Base-by-base conservation (phyloP, 2,113 vertebrate species). In the Phrynosoma platyrhinos region DNA sequence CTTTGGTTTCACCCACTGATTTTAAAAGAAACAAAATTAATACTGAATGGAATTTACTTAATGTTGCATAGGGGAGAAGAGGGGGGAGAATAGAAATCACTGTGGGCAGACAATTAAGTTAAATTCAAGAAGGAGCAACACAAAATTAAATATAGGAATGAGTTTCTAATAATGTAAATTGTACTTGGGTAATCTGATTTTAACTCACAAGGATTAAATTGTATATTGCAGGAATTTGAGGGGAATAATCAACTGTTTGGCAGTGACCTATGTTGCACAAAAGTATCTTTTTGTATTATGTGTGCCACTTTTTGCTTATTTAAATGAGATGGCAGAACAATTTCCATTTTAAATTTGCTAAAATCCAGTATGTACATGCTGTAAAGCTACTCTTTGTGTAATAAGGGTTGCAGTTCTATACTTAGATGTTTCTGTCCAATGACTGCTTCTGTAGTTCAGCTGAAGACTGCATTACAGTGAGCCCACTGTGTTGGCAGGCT, bases 71-170 rank as follows among this genome's bases (percentile, higher is more conserved):
- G 74, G 68, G 87, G 88, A 81, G 25, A 75, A 6, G 69, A 47
- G 74, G 83, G 89, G 79, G 18, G 88, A 79, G 27, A 87, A 40
- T 0, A 89, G 69, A 92, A 93, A 93, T 92, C 16, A 14, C 53
- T 36, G 36, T 25, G 36, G 20, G 25, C 3, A 53, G 55, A 75
- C 21, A 82, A 87, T 66, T 64, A 75, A 52, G 32, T 20, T 40
- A 52, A 42, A 9, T 87, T 62, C 27, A 23, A 52, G 85, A 2
- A 74, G 71, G 27, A 10, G 23, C 47, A 71, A 47, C 52, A 30
- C 30, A 42, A 93, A 94, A 89, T 83, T 79, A 87, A 93, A 90
- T 93, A 81, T 92, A 94, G 83, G 90, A 94, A 88, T 0, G 21
- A 71, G 7, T 55, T 95, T 88, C 53, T 75, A 89, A 82, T 16